Evolutionary conservation across 64 coral and sea anemone species (phyloP).

Genomic region (Platygyra sinensis): DNA sequence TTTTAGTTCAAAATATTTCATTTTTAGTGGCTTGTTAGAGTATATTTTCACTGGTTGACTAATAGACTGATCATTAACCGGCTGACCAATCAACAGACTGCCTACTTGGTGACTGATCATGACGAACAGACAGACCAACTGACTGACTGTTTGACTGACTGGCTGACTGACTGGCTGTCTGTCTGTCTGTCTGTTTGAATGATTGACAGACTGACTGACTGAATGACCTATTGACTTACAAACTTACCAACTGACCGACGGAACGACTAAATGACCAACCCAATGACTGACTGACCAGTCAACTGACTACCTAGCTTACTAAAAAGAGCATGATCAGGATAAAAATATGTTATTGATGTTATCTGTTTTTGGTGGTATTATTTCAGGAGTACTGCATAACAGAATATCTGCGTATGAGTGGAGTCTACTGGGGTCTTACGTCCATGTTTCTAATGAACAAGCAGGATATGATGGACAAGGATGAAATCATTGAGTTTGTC

Average conservation of each 20-base stretch:
- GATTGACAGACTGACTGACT: not conserved
- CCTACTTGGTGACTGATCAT: not conserved
- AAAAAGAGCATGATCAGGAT: not conserved
- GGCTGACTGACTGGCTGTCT: too few relatives aligned
- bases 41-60: not conserved
- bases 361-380: not conserved
- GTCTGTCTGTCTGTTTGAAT: not conserved
- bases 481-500: conserved; percentile 92
- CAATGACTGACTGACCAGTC: not conserved
- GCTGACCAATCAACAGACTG: not conserved
- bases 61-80: not conserved
- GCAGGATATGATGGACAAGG: conserved; percentile 85
- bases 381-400: conserved; percentile 94
- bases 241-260: not conserved
- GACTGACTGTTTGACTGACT: too few relatives aligned
- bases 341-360: not conserved
- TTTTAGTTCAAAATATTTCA: too few relatives aligned
- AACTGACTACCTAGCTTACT: not conserved
- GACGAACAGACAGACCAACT: too few relatives aligned
- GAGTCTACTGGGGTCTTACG: conserved; percentile 92
- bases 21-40: not conserved
- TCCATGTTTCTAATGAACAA: conserved; percentile 82
- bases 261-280: not conserved
- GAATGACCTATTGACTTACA: not conserved
- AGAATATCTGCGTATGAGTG: conserved; percentile 95